Percentiles rank a stretch among this genome's conserved stretches.
phyloP scores from a whole-genome alignment of 2,113 vertebrate species.

The Gambusia affinis region DNA sequence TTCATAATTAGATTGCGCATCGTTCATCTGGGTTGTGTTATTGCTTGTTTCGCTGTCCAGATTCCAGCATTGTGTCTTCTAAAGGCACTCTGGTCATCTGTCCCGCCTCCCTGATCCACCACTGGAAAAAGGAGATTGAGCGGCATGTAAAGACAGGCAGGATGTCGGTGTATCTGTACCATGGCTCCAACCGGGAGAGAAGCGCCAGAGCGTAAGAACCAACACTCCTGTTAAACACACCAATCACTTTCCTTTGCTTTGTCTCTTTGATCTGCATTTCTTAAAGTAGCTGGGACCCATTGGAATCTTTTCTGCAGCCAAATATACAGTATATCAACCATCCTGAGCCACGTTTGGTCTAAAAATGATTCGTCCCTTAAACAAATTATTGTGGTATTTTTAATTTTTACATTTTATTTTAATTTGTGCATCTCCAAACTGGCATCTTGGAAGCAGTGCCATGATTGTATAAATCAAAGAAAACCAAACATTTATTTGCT shows the following conservation, averaged over 20 bases:
- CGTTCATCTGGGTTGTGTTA: not conserved
- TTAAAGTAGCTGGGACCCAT: too few relatives aligned
- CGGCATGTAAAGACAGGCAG: constrained; percentile 75
- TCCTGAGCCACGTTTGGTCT: too few relatives aligned
- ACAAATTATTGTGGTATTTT: too few relatives aligned
- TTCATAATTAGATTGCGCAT: not conserved
- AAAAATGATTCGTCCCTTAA: too few relatives aligned
- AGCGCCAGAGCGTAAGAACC: constrained; percentile 82
- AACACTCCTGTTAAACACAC: not conserved
- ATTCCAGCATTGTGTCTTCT: constrained; percentile 77
- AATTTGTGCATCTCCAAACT: too few relatives aligned
- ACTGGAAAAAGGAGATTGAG: constrained; percentile 95
- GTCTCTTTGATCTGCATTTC: not conserved
- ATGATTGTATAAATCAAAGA: too few relatives aligned
- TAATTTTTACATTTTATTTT: too few relatives aligned
- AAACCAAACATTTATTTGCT: too few relatives aligned
- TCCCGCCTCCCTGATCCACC: constrained; percentile 94
- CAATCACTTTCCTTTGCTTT: not conserved
- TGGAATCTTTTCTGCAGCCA: too few relatives aligned
- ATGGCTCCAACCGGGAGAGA: constrained; percentile 86
- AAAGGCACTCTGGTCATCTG: constrained; percentile 89
- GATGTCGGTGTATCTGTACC: constrained; percentile 89
- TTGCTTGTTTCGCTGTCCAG: constrained; percentile 63
- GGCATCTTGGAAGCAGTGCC: too few relatives aligned
- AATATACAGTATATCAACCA: too few relatives aligned